Evolutionary conservation across 1,140 invertebrate species (phyloP), one percentile per base, ranked within the genome.

Genomic region (Homarus americanus): DNA sequence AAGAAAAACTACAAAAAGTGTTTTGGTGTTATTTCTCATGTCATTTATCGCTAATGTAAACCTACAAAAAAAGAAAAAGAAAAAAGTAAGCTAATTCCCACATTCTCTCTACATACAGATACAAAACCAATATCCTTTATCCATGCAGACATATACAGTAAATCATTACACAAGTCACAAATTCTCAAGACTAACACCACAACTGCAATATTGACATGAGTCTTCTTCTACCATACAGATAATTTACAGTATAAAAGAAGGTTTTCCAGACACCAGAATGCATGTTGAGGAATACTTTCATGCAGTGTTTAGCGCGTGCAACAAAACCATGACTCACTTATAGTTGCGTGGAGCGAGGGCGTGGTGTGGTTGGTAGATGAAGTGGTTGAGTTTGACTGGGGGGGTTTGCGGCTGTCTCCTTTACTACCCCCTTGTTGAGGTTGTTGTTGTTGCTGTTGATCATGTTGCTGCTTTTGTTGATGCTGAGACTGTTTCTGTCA

Each of bases 401-500:
- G 44, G 76, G 79, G 69, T 49, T 88, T 88, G 32, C 66, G 86
- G 63, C 75, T 79, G 76, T 87, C 86, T 87, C 86, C 87, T 88
- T 88, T 88, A 49, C 87, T 80, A 34, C 76, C 87, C 44, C 87
- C 87, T 49, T 88, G 83, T 36, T 75, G 83, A 75, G 69, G 78
- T 34, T 80, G 83, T 88, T 32, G 73, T 49, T 78, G 85, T 32
- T 78, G 63, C 28, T 82, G 84, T 41, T 82, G 87, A 38, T 88
- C 49, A 28, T 87, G 87, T 44, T 88, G 76, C 63, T 63, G 76
- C 78, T 88, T 72, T 82, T 82, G 87, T 73, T 88, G 73, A 63
- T 87, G 85, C 49, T 87, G 87, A 88, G 76, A 88, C 87, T 88
- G 87, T 49, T 88, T 88, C 87, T 88, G 87, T 88, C 87, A 88